Evolutionary conservation across 2,797 vertebrate genomes (phyloP), one percentile per base, ranked within the genome.

Genomic region (Paedocypris micromegethes): DNA sequence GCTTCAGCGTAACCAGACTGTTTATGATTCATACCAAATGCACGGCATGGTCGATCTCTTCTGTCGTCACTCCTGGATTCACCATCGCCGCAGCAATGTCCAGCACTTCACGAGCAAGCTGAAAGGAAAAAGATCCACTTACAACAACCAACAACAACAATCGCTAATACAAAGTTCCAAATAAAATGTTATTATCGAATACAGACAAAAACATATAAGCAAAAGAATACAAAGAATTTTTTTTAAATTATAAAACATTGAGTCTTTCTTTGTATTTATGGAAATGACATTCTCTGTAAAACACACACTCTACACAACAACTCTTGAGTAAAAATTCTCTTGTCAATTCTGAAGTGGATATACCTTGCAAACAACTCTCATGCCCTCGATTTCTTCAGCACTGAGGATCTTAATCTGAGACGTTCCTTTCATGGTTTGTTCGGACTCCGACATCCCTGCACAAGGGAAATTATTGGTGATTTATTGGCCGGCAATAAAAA

Each of bases 31-130:
- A 89, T 91, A 98, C 97, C 93, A 97, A 87, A 83, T 99, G 97
- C 51, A 99, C 96, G 58, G 96, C 91, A 2, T 98, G 94, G 83
- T 98, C 97, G 40, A 99, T 98, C 86, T 98, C 96, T 84, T 98
- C 97, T 67, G 97, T 99, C 64, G 97, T 98, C 56, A 96, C 84
- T 38, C 94, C 96, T n/a, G 92, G 81, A 81, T 97, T 96, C 75
- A 99, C 92, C 96, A 98, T 96, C 85, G 91, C 75, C 49, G 95
- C 93, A 64, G 96, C 94, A 52, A 99, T 92, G 76, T 97, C 97
- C 78, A 99, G 78, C 7, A 99, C 96, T 87, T 98, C 96, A 79
- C 94, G 86, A 50, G 96, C 95, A 83, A 99, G 89, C 97, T 99
- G 84, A 38, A 86, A 82, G 79, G 5, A 8, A 76, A 5, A 70